phyloP scores from a whole-genome alignment of 2,113 vertebrate genomes.

The Cochlearius cochlearius region DNA sequence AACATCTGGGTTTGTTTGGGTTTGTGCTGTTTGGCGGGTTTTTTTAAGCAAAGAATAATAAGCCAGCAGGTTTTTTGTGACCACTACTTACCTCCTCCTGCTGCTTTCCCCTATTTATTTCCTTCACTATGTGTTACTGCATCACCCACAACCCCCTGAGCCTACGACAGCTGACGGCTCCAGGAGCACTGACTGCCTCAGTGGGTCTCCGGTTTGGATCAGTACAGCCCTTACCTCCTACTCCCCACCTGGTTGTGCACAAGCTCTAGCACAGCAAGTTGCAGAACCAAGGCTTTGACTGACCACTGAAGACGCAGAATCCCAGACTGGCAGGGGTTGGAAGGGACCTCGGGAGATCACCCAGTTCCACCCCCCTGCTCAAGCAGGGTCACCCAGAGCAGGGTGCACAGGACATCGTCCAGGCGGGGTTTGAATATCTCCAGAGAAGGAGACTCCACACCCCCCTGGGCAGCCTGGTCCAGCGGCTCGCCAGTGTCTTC shows the following conservation, averaged over 20 bases:
- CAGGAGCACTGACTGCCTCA: rapidly evolving
- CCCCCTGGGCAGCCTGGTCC: no score
- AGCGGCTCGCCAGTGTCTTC: background rate
- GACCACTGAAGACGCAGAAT: background rate
- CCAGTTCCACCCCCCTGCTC: no score
- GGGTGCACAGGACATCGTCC: no score
- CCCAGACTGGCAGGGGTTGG: no score
- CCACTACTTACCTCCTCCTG: background rate
- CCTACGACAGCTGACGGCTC: background rate
- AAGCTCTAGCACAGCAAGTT: background rate
- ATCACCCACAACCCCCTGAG: background rate
- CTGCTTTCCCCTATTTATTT: background rate
- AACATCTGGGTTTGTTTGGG: background rate
- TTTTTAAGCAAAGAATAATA: background rate
- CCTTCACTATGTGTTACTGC: background rate
- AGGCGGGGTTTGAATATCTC: no score
- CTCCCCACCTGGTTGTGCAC: background rate
- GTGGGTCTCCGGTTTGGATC: background rate
- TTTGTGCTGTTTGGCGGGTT: background rate
- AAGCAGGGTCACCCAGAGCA: no score
- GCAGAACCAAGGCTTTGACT: background rate
- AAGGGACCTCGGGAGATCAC: no score
- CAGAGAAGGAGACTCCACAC: no score
- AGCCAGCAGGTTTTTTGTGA: background rate
- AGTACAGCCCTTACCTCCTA: background rate